Evolutionary conservation across 1,140 invertebrate genomes (phyloP).

Genomic region (Drosophila paulistorum): DNA sequence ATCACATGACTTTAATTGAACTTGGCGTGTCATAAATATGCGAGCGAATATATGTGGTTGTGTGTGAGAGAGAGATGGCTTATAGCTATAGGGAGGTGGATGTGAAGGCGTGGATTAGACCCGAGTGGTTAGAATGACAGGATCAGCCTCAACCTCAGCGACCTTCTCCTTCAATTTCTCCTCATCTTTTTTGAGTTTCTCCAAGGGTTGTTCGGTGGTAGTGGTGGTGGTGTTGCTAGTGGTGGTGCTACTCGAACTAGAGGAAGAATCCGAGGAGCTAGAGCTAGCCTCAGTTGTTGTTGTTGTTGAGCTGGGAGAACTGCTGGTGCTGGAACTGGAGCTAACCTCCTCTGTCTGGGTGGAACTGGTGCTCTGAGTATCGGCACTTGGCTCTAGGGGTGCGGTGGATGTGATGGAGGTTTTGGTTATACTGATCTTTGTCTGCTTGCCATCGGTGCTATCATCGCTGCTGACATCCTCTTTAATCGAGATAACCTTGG

Average conservation of each 20-base stretch:
- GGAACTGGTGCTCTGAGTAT: constrained; percentile 30
- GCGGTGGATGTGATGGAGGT: constrained; percentile 70
- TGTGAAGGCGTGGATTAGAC: constrained; percentile 43
- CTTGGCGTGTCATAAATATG: constrained; percentile 71
- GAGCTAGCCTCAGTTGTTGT: constrained; percentile 30
- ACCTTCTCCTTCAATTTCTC: constrained; percentile 81
- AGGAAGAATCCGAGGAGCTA: constrained; percentile 7
- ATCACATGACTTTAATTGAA: constrained; percentile 80
- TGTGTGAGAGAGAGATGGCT: constrained; percentile 18
- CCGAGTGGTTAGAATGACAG: constrained; percentile 71
- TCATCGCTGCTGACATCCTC: constrained; percentile 65
- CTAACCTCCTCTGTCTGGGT: constrained; percentile 2
- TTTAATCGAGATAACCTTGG: constrained; percentile 65
- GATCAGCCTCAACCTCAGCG: constrained; percentile 79
- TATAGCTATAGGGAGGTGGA: constrained; percentile 36
- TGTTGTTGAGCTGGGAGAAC: constrained; percentile 6
- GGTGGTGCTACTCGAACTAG: constrained; percentile 1
- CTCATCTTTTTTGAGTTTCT: constrained; percentile 70
- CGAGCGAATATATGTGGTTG: constrained; percentile 27
- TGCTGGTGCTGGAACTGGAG: constrained; percentile 16
- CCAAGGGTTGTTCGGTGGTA: constrained; percentile 54
- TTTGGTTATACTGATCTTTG: constrained; percentile 74
- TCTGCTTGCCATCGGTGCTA: constrained; percentile 66
- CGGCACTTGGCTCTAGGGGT: constrained; percentile 53
- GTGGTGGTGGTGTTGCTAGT: constrained; percentile 20